phyloP scores from a whole-genome alignment of 2,113 vertebrate species.

The Xenopus borealis region DNA sequence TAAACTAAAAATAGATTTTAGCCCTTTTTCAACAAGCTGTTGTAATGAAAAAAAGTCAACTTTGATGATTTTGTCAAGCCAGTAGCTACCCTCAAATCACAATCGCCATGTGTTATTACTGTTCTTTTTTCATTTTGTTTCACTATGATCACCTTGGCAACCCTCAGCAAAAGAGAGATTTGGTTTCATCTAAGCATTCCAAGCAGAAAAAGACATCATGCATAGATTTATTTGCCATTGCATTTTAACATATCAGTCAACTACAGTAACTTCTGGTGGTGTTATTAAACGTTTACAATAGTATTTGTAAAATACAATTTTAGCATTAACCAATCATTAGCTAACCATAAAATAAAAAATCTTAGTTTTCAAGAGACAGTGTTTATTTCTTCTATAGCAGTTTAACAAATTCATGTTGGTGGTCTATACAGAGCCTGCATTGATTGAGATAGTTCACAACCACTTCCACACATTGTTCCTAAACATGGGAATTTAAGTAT shows the following conservation, averaged over 20 bases:
- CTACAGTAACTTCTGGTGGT: slow-evolving; percentile 1
- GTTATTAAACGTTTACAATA: slow-evolving; percentile 21
- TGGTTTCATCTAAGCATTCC: slow-evolving; percentile 26
- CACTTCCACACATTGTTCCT: too few species aligned
- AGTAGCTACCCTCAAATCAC: slow-evolving; percentile 24
- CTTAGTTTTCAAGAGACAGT: too few species aligned
- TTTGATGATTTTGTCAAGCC: slow-evolving; percentile 40
- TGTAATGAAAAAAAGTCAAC: slow-evolving; percentile 26
- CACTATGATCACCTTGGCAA: slow-evolving; percentile 40
- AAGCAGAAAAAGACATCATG: slow-evolving; percentile 22
- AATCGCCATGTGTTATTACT: slow-evolving; percentile 42
- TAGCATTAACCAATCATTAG: too few species aligned
- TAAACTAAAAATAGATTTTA: slow-evolving; percentile 10
- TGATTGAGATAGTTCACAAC: too few species aligned
- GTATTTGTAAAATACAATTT: too few species aligned
- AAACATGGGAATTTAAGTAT: too few species aligned
- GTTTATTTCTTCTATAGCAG: too few species aligned
- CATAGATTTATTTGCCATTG: slow-evolving; percentile 32
- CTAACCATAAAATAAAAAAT: too few species aligned
- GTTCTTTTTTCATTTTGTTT: slow-evolving; percentile 37
- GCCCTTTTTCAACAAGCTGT: slow-evolving; percentile 15
- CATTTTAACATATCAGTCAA: slow-evolving; percentile 2
- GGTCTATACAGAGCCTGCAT: too few species aligned
- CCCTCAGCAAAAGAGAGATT: slow-evolving; percentile 37
- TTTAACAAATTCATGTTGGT: too few species aligned